A percentile compares a stretch with the other conserved stretches of the same genome.
These are phyloP conservation scores for Cherax quadricarinatus DNA, from an alignment of 1,140 invertebrate genomes.

Conservation along the genomic window DNA sequence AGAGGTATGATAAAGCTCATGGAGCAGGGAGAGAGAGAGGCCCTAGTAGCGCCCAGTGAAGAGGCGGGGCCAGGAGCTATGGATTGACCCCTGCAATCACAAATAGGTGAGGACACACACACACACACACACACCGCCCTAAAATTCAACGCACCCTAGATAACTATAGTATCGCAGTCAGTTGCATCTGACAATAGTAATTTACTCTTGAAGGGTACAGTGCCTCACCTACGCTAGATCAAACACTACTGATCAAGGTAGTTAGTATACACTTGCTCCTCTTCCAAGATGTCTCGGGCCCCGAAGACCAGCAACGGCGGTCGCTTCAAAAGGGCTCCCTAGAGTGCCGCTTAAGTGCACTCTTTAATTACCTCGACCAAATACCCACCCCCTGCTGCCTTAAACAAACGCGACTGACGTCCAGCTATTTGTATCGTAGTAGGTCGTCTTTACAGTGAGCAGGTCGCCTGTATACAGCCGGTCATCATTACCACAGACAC, in stretches of 20 bases:
- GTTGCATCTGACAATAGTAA: neutral
- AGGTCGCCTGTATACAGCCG: neutral
- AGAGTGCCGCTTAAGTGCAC: neutral
- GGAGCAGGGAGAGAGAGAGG: too few species aligned
- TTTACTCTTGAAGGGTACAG: neutral
- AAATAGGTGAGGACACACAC: too few species aligned
- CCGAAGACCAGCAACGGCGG: neutral
- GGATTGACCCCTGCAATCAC: too few species aligned
- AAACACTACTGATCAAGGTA: neutral
- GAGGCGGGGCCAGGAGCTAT: too few species aligned
- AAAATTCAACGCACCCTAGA: too few species aligned
- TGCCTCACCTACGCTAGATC: neutral
- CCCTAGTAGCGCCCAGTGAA: too few species aligned
- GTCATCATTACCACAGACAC: neutral
- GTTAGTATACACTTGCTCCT: neutral
- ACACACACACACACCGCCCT: too few species aligned
- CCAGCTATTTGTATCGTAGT: neutral
- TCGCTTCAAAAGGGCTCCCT: neutral
- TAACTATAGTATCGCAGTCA: neutral
- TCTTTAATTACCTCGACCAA: neutral
- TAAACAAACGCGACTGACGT: slow-evolving; percentile 5
- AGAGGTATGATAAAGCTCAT: too few species aligned
- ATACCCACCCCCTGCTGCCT: neutral
- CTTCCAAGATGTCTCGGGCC: neutral
- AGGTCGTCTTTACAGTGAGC: neutral